Base-by-base conservation (phyloP, 2,113 vertebrate species). In the Microtus richardsoni region DNA sequence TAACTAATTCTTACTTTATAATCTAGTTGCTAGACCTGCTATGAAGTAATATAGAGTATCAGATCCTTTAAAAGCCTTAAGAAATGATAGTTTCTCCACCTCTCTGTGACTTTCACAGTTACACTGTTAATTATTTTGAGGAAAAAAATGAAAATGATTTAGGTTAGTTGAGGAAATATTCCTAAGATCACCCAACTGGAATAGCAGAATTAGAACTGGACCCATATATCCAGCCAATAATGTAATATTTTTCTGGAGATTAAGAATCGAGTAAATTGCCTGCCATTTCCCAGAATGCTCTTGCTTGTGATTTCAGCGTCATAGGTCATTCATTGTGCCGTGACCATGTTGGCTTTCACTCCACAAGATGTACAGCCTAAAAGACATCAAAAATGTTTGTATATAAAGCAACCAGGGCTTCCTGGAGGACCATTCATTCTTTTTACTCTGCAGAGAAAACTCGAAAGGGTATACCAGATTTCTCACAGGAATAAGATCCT, bases 401-500 rank as follows among this genome's bases (percentile, higher is more conserved):
- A 22, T 68, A 73, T 22, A 83, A 79, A 78, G 52, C 21, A 62
- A 5, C 2, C 21, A 36, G n/a, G 41, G 33, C 33, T 88, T 80
- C 68, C 49, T 80, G 36, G 22, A 77, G 64, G 49, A 82, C 2
- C 0, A 6, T 58, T 66, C 73, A 28, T 88, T 95, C 41, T 78
- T 89, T 86, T 74, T 22, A 33, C 70, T 78, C 64, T 85, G 66
- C 58, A 89, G 58, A 93, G 83, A 74, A 75, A 39, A 2, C 7
- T 41, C 64, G 66, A 80, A 73, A 80, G 71, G 22, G 74, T 47
- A 39, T 24, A 75, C 33, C 12, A 44, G 16, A 70, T 93, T 92
- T 96, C 91, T 95, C 92, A 49, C 0, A 22, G 39, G 78, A 89
- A 78, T 66, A 84, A 58, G 60, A 47, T 90, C 30, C 52, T 84